A percentile compares a stretch with the other conserved stretches of the same genome.
Evolutionary conservation across 2,113 vertebrate genomes (phyloP).

Genomic region (Upupa epops): DNA sequence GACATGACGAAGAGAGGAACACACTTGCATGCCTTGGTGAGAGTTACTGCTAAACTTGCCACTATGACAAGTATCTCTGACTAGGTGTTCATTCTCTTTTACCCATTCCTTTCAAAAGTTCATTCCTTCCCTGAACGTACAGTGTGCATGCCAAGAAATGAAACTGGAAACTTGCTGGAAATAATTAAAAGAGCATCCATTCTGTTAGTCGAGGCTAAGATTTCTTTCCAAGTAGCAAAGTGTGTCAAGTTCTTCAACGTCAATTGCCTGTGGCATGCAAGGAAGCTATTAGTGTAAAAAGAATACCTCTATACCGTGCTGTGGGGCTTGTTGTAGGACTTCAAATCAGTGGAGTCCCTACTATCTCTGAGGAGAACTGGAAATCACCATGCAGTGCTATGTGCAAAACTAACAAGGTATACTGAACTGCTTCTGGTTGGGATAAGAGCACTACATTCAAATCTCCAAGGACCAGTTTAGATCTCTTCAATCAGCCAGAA

Average conservation of each 20-base stretch:
- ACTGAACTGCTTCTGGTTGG: background rate
- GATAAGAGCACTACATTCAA: background rate
- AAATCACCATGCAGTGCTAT: fast-evolving
- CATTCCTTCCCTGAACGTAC: background rate
- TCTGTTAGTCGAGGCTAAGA: background rate
- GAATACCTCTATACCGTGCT: background rate
- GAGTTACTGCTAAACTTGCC: background rate
- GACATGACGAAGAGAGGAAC: too few relatives aligned
- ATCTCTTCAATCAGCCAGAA: background rate
- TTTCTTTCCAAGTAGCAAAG: background rate
- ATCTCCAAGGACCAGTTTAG: background rate
- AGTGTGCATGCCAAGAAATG: background rate
- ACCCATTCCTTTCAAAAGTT: background rate
- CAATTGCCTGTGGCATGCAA: background rate
- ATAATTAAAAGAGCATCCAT: background rate
- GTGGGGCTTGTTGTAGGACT: background rate
- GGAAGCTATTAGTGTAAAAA: background rate
- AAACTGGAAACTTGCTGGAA: background rate
- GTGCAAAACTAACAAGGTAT: background rate
- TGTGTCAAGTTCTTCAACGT: background rate
- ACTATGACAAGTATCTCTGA: background rate
- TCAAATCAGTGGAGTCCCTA: fast-evolving
- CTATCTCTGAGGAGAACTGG: background rate
- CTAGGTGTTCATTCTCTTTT: background rate
- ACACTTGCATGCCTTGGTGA: background rate